Conservation (phyloP, 2,113 vertebrate species). For the Galeopterus variegatus region DNA sequence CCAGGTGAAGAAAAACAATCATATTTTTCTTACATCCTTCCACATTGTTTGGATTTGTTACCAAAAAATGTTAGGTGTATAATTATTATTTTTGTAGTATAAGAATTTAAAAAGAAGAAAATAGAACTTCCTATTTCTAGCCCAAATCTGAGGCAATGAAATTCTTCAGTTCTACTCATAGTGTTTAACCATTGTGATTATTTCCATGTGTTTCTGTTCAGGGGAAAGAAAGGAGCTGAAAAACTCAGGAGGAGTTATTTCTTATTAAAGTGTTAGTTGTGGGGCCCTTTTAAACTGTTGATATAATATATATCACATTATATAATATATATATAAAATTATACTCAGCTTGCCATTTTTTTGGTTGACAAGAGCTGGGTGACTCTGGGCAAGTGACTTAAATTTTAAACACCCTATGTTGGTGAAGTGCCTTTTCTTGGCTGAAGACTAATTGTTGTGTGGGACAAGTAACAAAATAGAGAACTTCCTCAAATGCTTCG, state of each 20-base stretch:
- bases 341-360: neutral
- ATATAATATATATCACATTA: neutral
- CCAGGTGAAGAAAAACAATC: neutral
- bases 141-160: slow-evolving; percentile 8
- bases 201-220: neutral
- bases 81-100: neutral
- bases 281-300: neutral
- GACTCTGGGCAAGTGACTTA: neutral
- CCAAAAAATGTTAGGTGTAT: neutral
- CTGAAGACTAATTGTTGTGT: neutral
- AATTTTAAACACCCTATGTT: neutral
- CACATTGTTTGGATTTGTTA: neutral
- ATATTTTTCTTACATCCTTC: neutral
- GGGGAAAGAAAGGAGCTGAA: neutral
- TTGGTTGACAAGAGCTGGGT: neutral
- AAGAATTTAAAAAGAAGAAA: slow-evolving; percentile 16
- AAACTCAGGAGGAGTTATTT: neutral
- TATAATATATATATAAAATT: neutral
- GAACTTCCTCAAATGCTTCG: neutral
- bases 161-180: neutral
- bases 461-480: neutral
- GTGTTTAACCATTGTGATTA: neutral
- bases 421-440: neutral
- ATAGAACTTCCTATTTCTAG: neutral
- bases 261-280: neutral